Percentiles rank a stretch among this genome's conserved stretches.
phyloP scores from a whole-genome alignment of 2,797 vertebrate genomes.

The Chiroxiphia lanceolata region DNA sequence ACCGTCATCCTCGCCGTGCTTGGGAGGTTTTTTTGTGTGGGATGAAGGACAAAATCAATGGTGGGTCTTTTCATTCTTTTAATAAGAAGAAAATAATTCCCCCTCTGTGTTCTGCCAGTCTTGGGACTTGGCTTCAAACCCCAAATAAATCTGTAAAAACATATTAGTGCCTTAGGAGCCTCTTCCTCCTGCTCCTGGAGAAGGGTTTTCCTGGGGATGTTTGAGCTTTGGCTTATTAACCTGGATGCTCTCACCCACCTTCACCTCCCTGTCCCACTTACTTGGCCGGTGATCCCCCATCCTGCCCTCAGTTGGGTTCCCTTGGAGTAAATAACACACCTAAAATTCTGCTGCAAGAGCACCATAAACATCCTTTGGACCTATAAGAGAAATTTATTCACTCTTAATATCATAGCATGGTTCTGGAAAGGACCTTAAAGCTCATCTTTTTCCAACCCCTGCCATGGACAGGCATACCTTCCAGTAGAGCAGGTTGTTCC shows the following conservation, averaged over 20 bases:
- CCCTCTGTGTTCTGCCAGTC: not conserved
- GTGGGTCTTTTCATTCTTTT: constrained; percentile 61
- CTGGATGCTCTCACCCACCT: not conserved
- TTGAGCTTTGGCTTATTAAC: not conserved
- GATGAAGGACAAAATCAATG: constrained; percentile 64
- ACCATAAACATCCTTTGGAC: not conserved
- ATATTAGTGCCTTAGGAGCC: not conserved
- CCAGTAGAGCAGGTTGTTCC: not conserved
- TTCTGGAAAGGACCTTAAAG: not conserved
- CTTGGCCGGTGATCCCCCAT: accelerated
- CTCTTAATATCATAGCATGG: not conserved
- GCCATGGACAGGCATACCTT: not conserved
- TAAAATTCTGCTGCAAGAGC: not conserved
- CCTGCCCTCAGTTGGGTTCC: not conserved
- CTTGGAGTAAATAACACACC: not conserved
- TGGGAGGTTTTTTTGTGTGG: constrained; percentile 33
- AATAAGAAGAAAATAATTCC: constrained; percentile 56
- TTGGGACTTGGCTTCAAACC: constrained; percentile 47
- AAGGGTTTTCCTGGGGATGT: not conserved
- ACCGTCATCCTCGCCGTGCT: not conserved
- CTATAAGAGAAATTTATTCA: accelerated
- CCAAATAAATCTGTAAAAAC: constrained; percentile 22
- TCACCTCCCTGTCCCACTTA: not conserved
- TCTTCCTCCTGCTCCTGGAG: not conserved
- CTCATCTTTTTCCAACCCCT: not conserved